Evolutionary conservation across 1,140 invertebrate species (phyloP), one percentile per base, ranked within the genome.

Genomic region (Platorchestia sp.): DNA sequence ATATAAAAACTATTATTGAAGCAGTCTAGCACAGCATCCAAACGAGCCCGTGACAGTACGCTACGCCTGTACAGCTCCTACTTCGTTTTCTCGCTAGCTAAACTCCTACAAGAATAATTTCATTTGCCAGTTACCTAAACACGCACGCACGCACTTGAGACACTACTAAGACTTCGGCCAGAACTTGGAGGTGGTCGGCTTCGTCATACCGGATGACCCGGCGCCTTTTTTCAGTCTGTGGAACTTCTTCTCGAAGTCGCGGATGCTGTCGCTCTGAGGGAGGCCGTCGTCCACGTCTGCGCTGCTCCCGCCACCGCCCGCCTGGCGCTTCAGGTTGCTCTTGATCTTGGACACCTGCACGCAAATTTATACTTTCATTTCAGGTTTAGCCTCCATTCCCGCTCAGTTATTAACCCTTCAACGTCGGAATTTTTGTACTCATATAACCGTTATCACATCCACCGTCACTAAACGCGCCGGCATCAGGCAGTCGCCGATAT

Each of bases 91-190:
- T 44, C 87, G 43, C 87, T 89, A 42, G 43, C 87, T 89, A 42
- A 40, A 93, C 44, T 93, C 91, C 91, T 93, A 93, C 91, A 93
- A 93, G 91, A 93, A 93, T 93, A 93, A 45, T 93, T 93, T 93
- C 27, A 75, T 93, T 93, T 43, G 45, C 45, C 91, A 45, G 43
- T 93, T 44, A 44, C 91, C 91, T 93, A 93, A 45, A 93, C 43
- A 45, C 40, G 45, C 86, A n/a, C 41, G 86, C 59, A 45, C 45
- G 91, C 43, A 36, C 91, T 42, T 89, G 43, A 44, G 91, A 47
- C 45, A 45, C 43, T 93, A 93, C 91, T 44, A 93, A 93, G 91
- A 93, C 47, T 93, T 93, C 43, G 91, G 91, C 91, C 91, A 93
- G 45, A 93, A 93, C n/a, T 93, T 93, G 14, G 91, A 45, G 47